Evolutionary conservation across 2,113 vertebrate genomes (phyloP), one percentile per base, ranked within the genome.

Genomic region (Bothrops jararaca): DNA sequence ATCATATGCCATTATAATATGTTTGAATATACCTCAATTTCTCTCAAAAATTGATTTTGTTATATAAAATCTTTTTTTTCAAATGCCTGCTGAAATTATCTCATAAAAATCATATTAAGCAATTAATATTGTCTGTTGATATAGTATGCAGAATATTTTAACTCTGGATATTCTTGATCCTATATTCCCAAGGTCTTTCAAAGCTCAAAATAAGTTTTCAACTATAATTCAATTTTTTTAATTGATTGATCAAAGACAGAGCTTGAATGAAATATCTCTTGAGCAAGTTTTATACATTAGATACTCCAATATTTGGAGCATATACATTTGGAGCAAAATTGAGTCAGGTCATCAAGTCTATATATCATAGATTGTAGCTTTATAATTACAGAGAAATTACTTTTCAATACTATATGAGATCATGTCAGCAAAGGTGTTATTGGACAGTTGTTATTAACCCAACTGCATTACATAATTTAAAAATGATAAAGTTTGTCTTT

Each of bases 31-130:
- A 8, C 58, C 91, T 92, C 94, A 92, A 60, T 53, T 93, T 91
- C 88, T 92, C 87, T 88, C 91, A 94, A 42, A 94, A 96, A 91
- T 60, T 88, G 92, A 57, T 69, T 96, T 93, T 90, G 89, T 94
- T 95, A 92, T 92, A 92, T 85, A 91, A 95, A 85, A 86, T 52
- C 52, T 94, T 92, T 92, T 92, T 92, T 87, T 89, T 94, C 89
- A 92, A 90, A 93, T 91, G 94, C 92, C 90, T 94, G 92, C 92
- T 96, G 96, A 96, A 97, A 97, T 95, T 91, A 94, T 95, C 95
- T 95, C 96, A 96, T 95, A 95, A 96, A 97, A 96, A 95, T 96
- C 95, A 96, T 95, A 96, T 97, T 96, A 97, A 96, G 95, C 95
- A 95, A 97, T 97, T 96, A 96, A 88, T 94, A 92, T 95, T 91